Evolutionary conservation across 2,888 invertebrate genomes (phyloP).

Genomic region (Galerucella calmariensis): DNA sequence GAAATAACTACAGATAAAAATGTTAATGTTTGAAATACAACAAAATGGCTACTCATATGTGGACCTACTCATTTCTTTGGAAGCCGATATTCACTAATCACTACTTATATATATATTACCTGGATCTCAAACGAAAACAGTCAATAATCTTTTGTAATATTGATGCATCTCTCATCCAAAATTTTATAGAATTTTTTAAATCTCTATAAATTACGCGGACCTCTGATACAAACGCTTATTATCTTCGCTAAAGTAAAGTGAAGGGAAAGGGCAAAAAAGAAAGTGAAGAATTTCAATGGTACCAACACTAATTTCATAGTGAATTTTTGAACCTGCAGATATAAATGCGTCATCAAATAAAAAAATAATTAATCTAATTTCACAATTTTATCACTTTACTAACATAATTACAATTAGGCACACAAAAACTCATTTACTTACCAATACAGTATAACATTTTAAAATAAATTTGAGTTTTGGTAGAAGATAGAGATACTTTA

Average conservation of each 20-base stretch:
- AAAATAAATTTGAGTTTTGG: too few species aligned
- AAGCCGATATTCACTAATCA: slow-evolving; percentile 19
- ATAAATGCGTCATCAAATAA: neutral
- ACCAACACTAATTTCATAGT: slow-evolving; percentile 11
- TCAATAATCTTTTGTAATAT: slow-evolving; percentile 45
- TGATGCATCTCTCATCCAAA: slow-evolving; percentile 48
- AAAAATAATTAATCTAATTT: too few species aligned
- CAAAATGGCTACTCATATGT: slow-evolving; percentile 32
- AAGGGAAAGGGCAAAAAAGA: slow-evolving; percentile 14
- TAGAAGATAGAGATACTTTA: too few species aligned
- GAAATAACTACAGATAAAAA: slow-evolving; percentile 30
- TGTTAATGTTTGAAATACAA: slow-evolving; percentile 23
- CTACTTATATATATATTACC: slow-evolving; percentile 47
- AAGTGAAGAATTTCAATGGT: slow-evolving; percentile 18
- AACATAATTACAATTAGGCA: too few species aligned
- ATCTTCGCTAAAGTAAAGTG: slow-evolving; percentile 43
- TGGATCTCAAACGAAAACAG: slow-evolving; percentile 48
- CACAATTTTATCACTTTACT: too few species aligned
- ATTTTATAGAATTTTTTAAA: slow-evolving; percentile 39
- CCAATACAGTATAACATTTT: too few species aligned
- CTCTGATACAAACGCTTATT: slow-evolving; percentile 50
- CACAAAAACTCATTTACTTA: too few species aligned
- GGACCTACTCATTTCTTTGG: slow-evolving; percentile 18
- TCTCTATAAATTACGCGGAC: slow-evolving; percentile 46
- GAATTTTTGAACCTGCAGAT: neutral